Percentiles rank a stretch among this genome's conserved stretches.
phyloP scores from a whole-genome alignment of 2,888 invertebrate genomes.

The Lasioglossum villosulum region DNA sequence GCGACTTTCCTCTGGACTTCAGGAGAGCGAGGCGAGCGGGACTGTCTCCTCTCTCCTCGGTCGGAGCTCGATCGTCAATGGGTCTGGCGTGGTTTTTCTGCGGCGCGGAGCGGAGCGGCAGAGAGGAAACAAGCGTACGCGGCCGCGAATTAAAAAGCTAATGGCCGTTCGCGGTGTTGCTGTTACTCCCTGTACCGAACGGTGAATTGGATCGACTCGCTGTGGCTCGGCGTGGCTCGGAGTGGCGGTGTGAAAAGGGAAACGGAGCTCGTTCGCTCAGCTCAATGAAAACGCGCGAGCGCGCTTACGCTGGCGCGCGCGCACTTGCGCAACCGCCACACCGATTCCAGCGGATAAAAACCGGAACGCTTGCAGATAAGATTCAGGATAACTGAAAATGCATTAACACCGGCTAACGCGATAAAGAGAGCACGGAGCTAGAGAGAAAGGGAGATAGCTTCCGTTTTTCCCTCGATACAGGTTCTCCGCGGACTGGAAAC shows the following conservation, averaged over 20 bases:
- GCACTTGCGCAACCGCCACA: slow-evolving; percentile 44
- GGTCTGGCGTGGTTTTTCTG: neutral
- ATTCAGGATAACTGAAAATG: slow-evolving; percentile 31
- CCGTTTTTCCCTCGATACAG: neutral
- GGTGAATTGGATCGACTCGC: slow-evolving; percentile 42
- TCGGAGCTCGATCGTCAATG: neutral
- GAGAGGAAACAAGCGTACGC: slow-evolving; percentile 26
- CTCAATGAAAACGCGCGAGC: slow-evolving; percentile 52
- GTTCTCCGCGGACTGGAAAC: slow-evolving; percentile 29
- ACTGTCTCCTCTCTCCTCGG: neutral
- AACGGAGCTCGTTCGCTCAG: slow-evolving; percentile 24
- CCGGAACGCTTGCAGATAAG: slow-evolving; percentile 47
- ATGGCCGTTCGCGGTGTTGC: neutral
- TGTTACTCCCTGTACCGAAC: neutral
- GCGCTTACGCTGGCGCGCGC: slow-evolving; percentile 36
- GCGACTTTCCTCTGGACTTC: slow-evolving; percentile 30
- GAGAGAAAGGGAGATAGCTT: neutral
- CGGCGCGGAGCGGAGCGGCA: neutral
- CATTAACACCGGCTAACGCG: slow-evolving; percentile 6
- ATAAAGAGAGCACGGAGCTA: neutral
- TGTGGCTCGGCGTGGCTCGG: neutral
- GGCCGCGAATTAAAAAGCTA: slow-evolving; percentile 31
- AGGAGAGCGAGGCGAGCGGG: neutral
- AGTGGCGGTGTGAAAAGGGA: slow-evolving; percentile 43
- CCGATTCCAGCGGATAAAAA: slow-evolving; percentile 39